Evolutionary conservation across 2,888 invertebrate genomes (phyloP).

Genomic region (Parascotia fuliginaria): DNA sequence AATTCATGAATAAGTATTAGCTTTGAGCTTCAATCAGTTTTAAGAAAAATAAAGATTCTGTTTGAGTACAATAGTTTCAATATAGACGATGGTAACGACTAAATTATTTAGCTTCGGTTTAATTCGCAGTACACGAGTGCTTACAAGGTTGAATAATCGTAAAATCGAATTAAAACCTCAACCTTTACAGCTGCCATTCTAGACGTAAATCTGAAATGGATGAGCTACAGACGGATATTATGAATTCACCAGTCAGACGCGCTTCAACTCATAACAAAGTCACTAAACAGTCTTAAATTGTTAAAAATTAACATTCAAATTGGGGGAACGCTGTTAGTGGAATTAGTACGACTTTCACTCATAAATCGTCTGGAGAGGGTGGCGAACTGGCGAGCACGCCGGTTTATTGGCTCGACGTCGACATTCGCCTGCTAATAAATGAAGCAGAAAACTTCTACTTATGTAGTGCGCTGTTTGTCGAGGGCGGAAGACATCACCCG

Average conservation of each 20-base stretch:
- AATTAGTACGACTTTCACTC: slow-evolving; percentile 79
- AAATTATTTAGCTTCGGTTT: slow-evolving; percentile 35
- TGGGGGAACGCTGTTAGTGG: slow-evolving; percentile 80
- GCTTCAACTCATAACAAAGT: slow-evolving; percentile 70
- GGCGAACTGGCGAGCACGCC: slow-evolving; percentile 70
- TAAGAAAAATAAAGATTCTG: not conserved
- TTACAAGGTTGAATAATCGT: slow-evolving; percentile 55
- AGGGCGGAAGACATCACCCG: slow-evolving; percentile 66
- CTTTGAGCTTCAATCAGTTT: slow-evolving; percentile 1
- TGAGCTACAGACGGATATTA: slow-evolving; percentile 53
- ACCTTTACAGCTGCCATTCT: slow-evolving; percentile 54
- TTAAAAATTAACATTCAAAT: slow-evolving; percentile 85
- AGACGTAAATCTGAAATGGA: slow-evolving; percentile 63
- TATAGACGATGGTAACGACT: slow-evolving; percentile 18
- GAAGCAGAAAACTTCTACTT: slow-evolving; percentile 83
- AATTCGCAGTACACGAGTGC: slow-evolving; percentile 48
- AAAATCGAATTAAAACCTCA: slow-evolving; percentile 58
- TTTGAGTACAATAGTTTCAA: slow-evolving; percentile 16
- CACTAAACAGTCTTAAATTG: slow-evolving; percentile 79
- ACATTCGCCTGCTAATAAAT: slow-evolving; percentile 81
- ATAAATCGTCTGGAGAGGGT: slow-evolving; percentile 82
- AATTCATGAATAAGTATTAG: slow-evolving; percentile 13
- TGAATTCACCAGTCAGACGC: slow-evolving; percentile 64
- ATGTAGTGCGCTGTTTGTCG: slow-evolving; percentile 72
- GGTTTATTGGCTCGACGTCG: slow-evolving; percentile 78